Base-by-base conservation (phyloP, 1,140 invertebrate species). In the Dryas iulia region DNA sequence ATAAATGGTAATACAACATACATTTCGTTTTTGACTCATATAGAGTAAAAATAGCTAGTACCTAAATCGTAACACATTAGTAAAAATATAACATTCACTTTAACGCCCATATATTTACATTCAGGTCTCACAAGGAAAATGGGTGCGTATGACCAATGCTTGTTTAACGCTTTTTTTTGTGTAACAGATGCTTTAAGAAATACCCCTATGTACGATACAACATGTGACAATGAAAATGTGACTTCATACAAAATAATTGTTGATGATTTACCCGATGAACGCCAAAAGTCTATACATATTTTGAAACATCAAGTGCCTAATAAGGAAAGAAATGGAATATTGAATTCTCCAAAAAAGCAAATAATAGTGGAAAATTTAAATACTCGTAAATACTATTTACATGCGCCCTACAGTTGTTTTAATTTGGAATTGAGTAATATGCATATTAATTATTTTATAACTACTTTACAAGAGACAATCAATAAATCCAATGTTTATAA, bases 91-190 rank as follows among this genome's bases (percentile, higher is more conserved):
- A 21, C 18, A 47, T 47, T 21, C 18, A 6, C 7, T 18, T 47
- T 7, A 21, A 24, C 21, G 52, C 30, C n/a, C 6, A 26, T 26
- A 62, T 10, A 62, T 52, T 52, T 24, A 62, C 23, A 52, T 62
- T 33, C 76, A 87, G 85, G 85, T 87, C 83, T 86, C 30, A 23
- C 85, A 69, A 79, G 78, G 76, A 81, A 69, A 47, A 57, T 62
- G 35, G 79, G 79, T 84, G 77, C 63, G 81, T 56, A 62, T 18
- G 23, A 18, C 7, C 23, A 26, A 62, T 35, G n/a, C 69, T 35
- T 59, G 33, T 54, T 66, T 24, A 52, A 33, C 59, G 11, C 0
- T 28, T 7, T 25, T 14, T 61, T 18, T 47, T 76, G 57, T 57
- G 25, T 72, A 59, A 70, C 79, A 81, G 81, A 78, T 76, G 11